Evolutionary conservation across 2,797 vertebrate genomes (phyloP), one percentile per base, ranked within the genome.

Genomic region (Parambassis ranga): DNA sequence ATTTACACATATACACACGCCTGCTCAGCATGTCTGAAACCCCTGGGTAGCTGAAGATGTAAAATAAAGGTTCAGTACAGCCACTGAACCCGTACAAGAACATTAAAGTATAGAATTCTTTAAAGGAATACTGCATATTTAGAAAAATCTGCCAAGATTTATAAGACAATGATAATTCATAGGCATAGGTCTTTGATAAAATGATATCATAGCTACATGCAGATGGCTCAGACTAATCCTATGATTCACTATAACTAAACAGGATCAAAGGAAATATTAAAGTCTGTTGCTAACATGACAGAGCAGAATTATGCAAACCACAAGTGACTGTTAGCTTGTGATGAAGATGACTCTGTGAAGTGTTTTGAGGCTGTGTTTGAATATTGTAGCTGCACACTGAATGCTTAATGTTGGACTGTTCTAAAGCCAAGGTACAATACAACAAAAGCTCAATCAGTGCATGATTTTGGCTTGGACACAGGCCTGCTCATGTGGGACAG

Each of bases 1-100:
- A 39, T 42, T 46, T 26, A 57, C 2, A 5, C 14, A 20, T 42
- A 46, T 26, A 57, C 2, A 5, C 14, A 20, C 30, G 56, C 48
- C 35, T 52, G 53, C 56, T 44, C 53, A 68, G 64, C 46, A 67
- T 27, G 19, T 53, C 39, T 52, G 6, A 41, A 63, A 59, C 52
- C 53, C 58, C 36, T 4, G 22, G 35, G 19, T 24, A 9, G 48
- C 51, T 58, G 32, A 19, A 10, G 38, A 39, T 19, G 41, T 28
- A 50, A 18, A 51, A 61, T 27, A 52, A 37, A n/a, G n/a, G n/a
- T n/a, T n/a, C n/a, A n/a, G n/a, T 26, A 46, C 36, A 53, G 24
- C 20, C 8, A 7, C 24, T 24, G 18, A 30, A 18, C 30, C 38
- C 1, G 10, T 14, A 23, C 11, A 14, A 9, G n/a, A 20, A 44